A percentile compares a stretch with the other conserved stretches of the same genome.
phyloP scores from a whole-genome alignment of 92 coral and sea anemone genomes.

The Palythoa grandis region DNA sequence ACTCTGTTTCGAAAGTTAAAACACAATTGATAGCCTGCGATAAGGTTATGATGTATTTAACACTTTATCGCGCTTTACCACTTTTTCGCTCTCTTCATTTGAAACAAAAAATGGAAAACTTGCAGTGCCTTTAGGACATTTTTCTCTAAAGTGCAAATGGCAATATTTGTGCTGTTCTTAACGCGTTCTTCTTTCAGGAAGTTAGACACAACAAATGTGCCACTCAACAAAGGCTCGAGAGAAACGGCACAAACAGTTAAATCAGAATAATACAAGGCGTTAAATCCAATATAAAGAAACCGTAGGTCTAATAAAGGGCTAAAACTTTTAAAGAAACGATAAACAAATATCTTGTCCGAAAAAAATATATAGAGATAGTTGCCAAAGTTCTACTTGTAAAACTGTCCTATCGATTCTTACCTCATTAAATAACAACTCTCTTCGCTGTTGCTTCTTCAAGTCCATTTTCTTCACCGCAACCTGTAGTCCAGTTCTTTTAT shows the following conservation, averaged over 20 bases:
- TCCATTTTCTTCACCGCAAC: conserved; percentile 99
- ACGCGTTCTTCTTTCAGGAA: conserved; percentile 1
- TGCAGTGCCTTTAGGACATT: neutral
- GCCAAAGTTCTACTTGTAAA: conserved; percentile 29
- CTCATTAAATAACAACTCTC: conserved; percentile 97
- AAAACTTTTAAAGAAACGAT: conserved; percentile 8
- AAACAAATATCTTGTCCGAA: neutral
- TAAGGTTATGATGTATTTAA: conserved; percentile 6
- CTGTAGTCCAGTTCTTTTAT: conserved; percentile 87
- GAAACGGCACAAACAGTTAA: neutral
- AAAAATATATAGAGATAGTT: neutral
- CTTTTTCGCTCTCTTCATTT: neutral
- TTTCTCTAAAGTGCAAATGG: neutral
- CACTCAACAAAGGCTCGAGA: conserved; percentile 7
- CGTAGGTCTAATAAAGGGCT: neutral
- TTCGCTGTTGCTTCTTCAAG: conserved; percentile 90
- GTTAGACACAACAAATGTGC: conserved; percentile 19
- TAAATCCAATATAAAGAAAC: neutral
- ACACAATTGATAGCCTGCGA: conserved; percentile 16
- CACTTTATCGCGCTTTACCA: neutral
- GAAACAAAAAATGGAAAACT: neutral
- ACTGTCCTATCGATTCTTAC: conserved; percentile 63
- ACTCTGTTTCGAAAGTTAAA: neutral
- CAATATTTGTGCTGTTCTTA: neutral
- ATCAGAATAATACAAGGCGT: no score